Evolutionary conservation across 2,113 vertebrate species (phyloP), one percentile per base, ranked within the genome.

Genomic region (Halichoerus grypus): DNA sequence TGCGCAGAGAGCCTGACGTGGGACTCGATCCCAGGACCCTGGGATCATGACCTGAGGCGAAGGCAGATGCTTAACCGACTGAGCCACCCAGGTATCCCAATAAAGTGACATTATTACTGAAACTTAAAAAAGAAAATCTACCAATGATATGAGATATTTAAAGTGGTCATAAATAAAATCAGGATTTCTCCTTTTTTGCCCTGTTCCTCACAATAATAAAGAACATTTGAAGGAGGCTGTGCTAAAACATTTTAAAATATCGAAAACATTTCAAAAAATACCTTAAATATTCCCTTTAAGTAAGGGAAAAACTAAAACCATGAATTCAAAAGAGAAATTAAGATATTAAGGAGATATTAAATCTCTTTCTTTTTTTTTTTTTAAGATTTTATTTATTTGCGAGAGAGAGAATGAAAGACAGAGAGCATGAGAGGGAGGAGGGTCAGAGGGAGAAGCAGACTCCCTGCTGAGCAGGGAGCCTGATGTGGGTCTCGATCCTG

Each of bases 161-260:
- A 85, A 69, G 36, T 59, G 1, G 63, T 82, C 15, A 76, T 26
- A 79, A 72, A 72, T 42, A 89, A 36, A 82, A 89, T 90, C 51
- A 69, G 5, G 4, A 39, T 69, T 82, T 71, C 26, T 63, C 15
- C 85, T 94, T 7, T 16, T 63, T 71, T 85, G 4, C 59, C 59
- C 92, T n/a, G 39, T 55, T 95, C 28, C 53, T 88, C 55, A 65
- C 96, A 96, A 72, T n/a, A 91, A 81, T 61, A 89, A 86, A 91
- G 31, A 82, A 67, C 33, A 74, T 80, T 88, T 85, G 69, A 76
- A 71, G 26, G 69, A 36, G 51, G 46, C 39, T 72, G 39, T 88
- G 14, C 57, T 51, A 67, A 77, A 97, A 71, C 67, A 84, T 46
- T 51, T 80, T 63, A 71, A 74, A 89, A 53, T 42, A 51, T 87